Evolutionary conservation across 2,888 invertebrate genomes (phyloP), one percentile per base, ranked within the genome.

Genomic region (Mythimna loreyi): DNA sequence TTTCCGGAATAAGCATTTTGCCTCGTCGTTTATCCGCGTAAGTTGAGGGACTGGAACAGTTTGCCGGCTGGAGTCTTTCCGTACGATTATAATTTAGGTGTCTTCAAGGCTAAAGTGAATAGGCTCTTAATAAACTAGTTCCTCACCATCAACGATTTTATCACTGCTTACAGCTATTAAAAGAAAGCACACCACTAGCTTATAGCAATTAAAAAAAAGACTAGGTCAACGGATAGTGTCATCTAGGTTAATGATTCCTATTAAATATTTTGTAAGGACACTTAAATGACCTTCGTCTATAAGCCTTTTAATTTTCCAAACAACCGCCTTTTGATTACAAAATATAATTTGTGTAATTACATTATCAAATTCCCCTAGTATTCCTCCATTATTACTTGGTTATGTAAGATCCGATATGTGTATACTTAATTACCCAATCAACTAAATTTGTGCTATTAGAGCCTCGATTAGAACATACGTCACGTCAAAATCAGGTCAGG

Each of bases 391-490:
- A 75, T 78, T 65, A 50, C 36, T 16, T 67, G 43, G 30, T 63
- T 59, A 52, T 52, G 4, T 78, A 62, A 59, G 67, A 59, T 50
- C 43, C 30, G 50, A 74, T 78, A 67, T 67, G 58, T 56, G 55
- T 47, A 58, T 75, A 75, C 40, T 63, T 79, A 76, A 76, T 76
- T 47, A 79, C 55, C 50, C 74, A 74, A 79, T 76, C 62, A 74
- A 79, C 62, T 63, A 56, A 79, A 79, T 75, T 75, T 43, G 56
- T 67, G 75, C 75, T 52, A 74, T 76, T 75, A 75, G 59, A 67
- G 50, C 25, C 21, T 67, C 53, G 40, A 67, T 79, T 62, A 62
- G 30, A 60, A 47, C 40, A 66, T 61, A 53, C 25, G 28, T 73
- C 62, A 56, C 45, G 40, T 73, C 50, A 52, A 49, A 67, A 67